A percentile compares a stretch with the other conserved stretches of the same genome.
Conservation (phyloP, 2,113 vertebrate species). For the Climacteris rufus region DNA sequence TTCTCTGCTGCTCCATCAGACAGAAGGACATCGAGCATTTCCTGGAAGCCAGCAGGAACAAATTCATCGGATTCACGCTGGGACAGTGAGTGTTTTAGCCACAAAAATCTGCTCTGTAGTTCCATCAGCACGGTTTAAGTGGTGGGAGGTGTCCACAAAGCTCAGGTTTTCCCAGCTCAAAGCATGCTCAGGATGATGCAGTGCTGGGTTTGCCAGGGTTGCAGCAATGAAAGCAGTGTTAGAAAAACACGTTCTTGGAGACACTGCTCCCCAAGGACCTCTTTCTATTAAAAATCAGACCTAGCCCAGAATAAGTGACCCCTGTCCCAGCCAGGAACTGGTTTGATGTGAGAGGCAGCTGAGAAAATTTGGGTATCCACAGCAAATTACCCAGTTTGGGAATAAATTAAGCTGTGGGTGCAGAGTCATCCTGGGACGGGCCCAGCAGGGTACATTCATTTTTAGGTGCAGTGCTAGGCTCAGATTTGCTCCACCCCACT, state of each 20-base stretch:
- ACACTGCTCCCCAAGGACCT: neutral
- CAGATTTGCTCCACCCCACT: neutral
- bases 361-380: neutral
- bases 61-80: constrained; percentile 96
- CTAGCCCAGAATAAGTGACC: neutral
- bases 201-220: neutral
- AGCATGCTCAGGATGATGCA: fast-evolving
- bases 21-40: constrained; percentile 98
- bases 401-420: neutral
- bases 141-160: neutral
- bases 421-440: neutral
- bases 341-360: neutral
- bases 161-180: neutral
- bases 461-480: neutral
- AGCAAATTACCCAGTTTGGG: neutral
- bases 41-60: constrained; percentile 93
- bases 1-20: constrained; percentile 67
- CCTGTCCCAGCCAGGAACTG: neutral
- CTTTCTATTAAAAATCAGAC: neutral
- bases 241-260: neutral
- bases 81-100: constrained; percentile 83
- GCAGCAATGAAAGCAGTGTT: fast-evolving
- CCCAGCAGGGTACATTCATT: fast-evolving
- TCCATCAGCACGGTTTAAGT: neutral
- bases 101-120: fast-evolving